A percentile compares a stretch with the other conserved stretches of the same genome.
Evolutionary conservation across 2,113 vertebrate species (phyloP).

Genomic region (Zonotrichia leucophrys): DNA sequence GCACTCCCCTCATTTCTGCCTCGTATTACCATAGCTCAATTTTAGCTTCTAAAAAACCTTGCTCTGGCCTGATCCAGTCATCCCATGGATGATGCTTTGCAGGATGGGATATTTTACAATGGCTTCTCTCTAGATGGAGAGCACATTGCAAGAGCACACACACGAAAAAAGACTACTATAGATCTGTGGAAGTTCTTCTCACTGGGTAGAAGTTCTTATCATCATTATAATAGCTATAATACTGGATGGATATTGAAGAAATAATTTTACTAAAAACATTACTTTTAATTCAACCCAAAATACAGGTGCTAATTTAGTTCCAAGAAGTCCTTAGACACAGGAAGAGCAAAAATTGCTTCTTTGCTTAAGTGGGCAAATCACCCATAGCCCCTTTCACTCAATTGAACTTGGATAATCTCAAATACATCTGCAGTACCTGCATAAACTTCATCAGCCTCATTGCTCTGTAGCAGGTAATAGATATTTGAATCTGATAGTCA

Average conservation of each 20-base stretch:
- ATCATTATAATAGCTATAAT: neutral
- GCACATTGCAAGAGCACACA: neutral
- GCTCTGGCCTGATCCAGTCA: neutral
- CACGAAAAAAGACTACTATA: neutral
- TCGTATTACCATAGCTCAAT: neutral
- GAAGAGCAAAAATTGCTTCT: neutral
- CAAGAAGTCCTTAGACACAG: neutral
- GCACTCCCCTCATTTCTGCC: neutral
- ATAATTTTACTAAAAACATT: neutral
- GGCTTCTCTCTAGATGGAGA: neutral
- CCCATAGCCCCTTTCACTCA: neutral
- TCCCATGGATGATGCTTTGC: neutral
- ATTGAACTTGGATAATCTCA: neutral
- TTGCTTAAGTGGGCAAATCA: neutral
- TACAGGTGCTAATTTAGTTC: neutral
- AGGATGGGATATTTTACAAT: neutral
- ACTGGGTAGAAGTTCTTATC: neutral
- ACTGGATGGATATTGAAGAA: neutral
- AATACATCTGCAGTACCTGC: neutral
- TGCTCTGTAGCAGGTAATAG: neutral
- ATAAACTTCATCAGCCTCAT: neutral
- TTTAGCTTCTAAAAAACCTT: neutral
- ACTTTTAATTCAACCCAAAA: neutral
- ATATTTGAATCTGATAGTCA: constrained; percentile 12
- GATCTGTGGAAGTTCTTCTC: neutral